Evolutionary conservation across 2,797 vertebrate genomes (phyloP).

Genomic region (Paramormyrops hopkinsi): DNA sequence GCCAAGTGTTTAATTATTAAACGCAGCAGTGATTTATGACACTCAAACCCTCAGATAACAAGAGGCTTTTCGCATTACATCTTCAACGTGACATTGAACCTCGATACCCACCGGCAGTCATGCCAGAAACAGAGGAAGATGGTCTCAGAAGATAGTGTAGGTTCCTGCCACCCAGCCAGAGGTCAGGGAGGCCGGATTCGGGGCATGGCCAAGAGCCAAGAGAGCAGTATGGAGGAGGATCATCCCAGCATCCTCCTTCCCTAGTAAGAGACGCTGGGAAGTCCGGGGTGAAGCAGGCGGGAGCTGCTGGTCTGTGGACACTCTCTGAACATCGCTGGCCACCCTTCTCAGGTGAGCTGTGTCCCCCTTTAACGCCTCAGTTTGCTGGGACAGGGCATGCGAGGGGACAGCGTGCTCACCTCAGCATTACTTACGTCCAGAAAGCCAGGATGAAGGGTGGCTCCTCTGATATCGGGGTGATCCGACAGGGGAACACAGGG

Average conservation of each 20-base stretch:
- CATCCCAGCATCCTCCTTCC: too few species aligned
- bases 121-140: neutral
- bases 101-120: neutral
- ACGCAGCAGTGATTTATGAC: conserved; percentile 2
- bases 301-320: neutral
- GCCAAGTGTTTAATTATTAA: conserved; percentile 22
- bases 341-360: neutral
- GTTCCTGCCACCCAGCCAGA: neutral
- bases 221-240: neutral
- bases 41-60: neutral
- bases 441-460: neutral
- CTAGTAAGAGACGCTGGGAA: neutral
- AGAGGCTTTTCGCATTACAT: neutral
- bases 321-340: neutral
- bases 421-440: neutral
- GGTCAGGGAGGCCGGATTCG: neutral
- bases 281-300: neutral
- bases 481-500: neutral
- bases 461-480: neutral
- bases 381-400: neutral
- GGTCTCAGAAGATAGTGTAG: neutral
- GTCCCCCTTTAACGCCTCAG: neutral
- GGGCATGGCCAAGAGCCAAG: neutral
- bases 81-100: conserved; percentile 3
- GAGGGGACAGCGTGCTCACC: neutral